A percentile compares a stretch with the other conserved stretches of the same genome.
Conservation (phyloP, 2,888 invertebrate species). For the Ctenicera cuprea region DNA sequence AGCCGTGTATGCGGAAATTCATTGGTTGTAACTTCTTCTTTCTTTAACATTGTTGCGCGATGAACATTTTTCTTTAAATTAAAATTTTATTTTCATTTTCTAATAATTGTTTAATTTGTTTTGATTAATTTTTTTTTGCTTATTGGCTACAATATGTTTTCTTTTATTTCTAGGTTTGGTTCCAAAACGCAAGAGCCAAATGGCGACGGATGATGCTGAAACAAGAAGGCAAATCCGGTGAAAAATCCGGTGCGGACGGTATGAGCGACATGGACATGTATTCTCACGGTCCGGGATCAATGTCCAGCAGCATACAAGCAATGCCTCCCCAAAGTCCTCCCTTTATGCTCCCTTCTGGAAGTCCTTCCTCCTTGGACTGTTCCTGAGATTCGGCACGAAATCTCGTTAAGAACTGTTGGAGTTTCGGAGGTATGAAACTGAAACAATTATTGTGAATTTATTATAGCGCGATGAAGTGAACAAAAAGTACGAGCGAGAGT, state of each 20-base stretch:
- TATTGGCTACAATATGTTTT: background rate
- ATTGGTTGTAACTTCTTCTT: too few relatives aligned
- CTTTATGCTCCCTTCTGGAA: conserved; percentile 81
- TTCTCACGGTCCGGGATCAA: conserved; percentile 75
- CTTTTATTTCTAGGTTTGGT: conserved; percentile 88
- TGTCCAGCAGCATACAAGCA: conserved; percentile 79
- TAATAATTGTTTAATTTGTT: too few relatives aligned
- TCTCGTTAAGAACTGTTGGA: conserved; percentile 16
- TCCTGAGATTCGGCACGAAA: conserved; percentile 73
- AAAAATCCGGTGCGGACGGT: conserved; percentile 81
- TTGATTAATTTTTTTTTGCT: too few relatives aligned
- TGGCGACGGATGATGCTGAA: conserved; percentile 92
- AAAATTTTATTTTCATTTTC: too few relatives aligned
- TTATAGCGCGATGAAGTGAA: background rate
- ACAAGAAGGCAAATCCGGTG: conserved; percentile 82
- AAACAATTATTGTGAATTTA: conserved; percentile 30
- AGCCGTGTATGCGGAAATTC: too few relatives aligned
- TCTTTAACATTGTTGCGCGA: too few relatives aligned
- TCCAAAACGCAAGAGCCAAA: conserved; percentile 95
- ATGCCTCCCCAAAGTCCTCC: conserved; percentile 83
- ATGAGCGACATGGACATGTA: conserved; percentile 79
- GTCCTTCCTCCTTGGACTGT: conserved; percentile 84
- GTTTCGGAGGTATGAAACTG: conserved; percentile 41
- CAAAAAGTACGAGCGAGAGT: background rate
- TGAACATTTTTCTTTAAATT: too few relatives aligned